Conservation (phyloP, 2,797 vertebrate species). For the Megaceryle alcyon region DNA sequence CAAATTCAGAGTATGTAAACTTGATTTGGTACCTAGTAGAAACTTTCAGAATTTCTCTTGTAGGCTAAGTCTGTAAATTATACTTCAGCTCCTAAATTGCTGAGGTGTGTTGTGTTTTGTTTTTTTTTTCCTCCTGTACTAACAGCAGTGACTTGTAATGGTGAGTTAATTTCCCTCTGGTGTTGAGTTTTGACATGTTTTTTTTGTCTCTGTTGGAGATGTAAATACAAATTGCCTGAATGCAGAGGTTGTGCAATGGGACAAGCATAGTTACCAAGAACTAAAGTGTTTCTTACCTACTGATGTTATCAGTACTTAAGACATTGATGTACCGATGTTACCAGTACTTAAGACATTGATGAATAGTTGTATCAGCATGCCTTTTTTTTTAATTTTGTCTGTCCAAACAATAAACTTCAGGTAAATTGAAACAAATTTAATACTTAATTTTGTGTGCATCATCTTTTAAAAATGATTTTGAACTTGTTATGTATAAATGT, state of each 20-base stretch:
- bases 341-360: neutral
- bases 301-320: neutral
- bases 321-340: neutral
- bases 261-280: neutral
- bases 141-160: neutral
- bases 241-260: neutral
- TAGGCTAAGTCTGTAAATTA: neutral
- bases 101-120: neutral
- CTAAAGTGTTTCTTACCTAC: neutral
- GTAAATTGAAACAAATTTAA: neutral
- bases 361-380: neutral
- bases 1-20: slow-evolving; percentile 91
- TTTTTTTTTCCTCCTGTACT: neutral
- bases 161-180: neutral
- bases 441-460: neutral
- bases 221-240: neutral
- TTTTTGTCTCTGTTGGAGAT: neutral
- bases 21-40: neutral
- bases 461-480: neutral
- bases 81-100: neutral
- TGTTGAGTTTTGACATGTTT: neutral
- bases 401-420: neutral
- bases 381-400: neutral
- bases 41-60: neutral
- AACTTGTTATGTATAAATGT: neutral